Evolutionary conservation across 2,113 vertebrate genomes (phyloP).

Genomic region (Physeter macrocephalus): DNA sequence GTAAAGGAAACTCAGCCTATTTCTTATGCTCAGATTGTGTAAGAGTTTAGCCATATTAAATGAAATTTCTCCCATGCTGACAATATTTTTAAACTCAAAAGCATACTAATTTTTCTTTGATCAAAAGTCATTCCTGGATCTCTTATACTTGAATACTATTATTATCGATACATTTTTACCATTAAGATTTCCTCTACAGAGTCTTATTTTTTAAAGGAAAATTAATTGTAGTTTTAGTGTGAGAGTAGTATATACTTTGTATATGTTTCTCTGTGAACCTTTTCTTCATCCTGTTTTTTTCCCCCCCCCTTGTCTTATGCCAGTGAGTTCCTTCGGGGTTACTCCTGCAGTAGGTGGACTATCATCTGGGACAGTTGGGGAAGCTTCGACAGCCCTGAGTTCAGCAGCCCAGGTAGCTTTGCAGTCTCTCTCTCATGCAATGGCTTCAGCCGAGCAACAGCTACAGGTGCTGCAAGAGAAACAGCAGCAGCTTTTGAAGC

Average conservation of each 20-base stretch:
- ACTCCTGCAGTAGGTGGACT: conserved; percentile 94
- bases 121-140: background rate
- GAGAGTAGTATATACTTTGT: background rate
- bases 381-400: conserved; percentile 97
- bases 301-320: conserved; percentile 75
- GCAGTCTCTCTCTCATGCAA: conserved; percentile 99
- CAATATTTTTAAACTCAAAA: background rate
- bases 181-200: background rate
- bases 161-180: background rate
- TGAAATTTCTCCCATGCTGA: background rate
- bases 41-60: background rate
- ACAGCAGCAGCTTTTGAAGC: conserved; percentile 99
- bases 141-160: background rate
- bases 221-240: background rate
- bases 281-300: conserved; percentile 45
- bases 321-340: conserved; percentile 98
- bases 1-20: background rate
- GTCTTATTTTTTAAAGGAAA: background rate
- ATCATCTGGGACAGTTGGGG: conserved; percentile 92
- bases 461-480: conserved; percentile 99
- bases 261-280: background rate
- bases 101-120: background rate
- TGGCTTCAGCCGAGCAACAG: conserved; percentile 99
- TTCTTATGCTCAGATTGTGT: background rate
- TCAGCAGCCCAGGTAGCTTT: conserved; percentile 99